Conservation (phyloP, 2,113 vertebrate genomes). For the Dipodomys spectabilis region DNA sequence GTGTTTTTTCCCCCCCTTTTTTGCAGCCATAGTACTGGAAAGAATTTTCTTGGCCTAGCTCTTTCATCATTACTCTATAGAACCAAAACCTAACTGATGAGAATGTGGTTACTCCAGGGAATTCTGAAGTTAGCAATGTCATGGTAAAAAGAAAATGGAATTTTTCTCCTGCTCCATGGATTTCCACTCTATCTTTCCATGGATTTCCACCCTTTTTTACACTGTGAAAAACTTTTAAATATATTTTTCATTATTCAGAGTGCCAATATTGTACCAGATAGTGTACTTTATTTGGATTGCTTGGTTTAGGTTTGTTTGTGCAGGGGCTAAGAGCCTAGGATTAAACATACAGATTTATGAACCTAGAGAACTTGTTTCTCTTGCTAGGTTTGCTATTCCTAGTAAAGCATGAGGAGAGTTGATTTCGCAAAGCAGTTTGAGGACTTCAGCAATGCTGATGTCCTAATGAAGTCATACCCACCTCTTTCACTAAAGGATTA, state of each 20-base stretch:
- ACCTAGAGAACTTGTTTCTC: conserved; percentile 62
- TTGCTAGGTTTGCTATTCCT: conserved; percentile 56
- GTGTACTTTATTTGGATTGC: background rate
- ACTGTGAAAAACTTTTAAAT: background rate
- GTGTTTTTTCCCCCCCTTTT: no score
- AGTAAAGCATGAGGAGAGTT: background rate
- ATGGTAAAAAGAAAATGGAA: background rate
- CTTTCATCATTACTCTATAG: no score
- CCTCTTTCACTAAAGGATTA: conserved; percentile 18
- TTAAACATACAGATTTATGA: conserved; percentile 16
- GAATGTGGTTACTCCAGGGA: background rate
- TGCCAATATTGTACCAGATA: background rate
- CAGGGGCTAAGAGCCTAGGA: background rate
- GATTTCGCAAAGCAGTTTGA: conserved; percentile 44
- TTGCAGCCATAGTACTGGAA: no score
- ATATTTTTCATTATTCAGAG: conserved; percentile 9
- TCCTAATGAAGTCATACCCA: background rate
- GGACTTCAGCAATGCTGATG: conserved; percentile 42
- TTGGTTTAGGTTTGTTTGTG: background rate
- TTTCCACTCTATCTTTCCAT: background rate
- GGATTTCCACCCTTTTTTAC: background rate
- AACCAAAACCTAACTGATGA: background rate
- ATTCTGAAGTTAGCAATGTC: background rate
- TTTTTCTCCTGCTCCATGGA: conserved; percentile 20
- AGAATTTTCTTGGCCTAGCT: no score